A percentile compares a stretch with the other conserved stretches of the same genome.
Evolutionary conservation across 1,140 invertebrate species (phyloP).

Genomic region (Nasonia longicornis): DNA sequence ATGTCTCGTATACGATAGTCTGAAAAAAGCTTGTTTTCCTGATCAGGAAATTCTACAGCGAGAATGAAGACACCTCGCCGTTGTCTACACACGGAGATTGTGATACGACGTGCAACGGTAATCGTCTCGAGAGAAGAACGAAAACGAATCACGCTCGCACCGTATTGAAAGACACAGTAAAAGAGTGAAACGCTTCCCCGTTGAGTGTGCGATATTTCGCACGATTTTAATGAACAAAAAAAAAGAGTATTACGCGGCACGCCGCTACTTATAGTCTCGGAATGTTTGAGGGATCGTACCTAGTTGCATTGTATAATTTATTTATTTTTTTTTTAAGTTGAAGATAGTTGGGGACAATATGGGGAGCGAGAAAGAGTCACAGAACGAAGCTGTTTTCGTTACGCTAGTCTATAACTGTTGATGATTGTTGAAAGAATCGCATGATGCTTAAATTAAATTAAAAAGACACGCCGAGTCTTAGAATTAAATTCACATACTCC

Average conservation of each 20-base stretch:
- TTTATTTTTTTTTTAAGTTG: neutral
- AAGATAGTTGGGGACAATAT: neutral
- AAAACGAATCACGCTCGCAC: conserved; percentile 26
- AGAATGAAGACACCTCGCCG: conserved; percentile 58
- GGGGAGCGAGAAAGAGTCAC: neutral
- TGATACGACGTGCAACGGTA: conserved; percentile 8
- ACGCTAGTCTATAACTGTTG: conserved; percentile 18
- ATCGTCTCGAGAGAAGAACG: conserved; percentile 43
- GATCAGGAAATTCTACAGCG: conserved; percentile 64
- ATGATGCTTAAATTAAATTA: neutral
- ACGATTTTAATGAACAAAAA: neutral
- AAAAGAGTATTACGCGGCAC: conserved; percentile 13
- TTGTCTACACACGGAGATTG: conserved; percentile 48
- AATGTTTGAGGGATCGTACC: neutral
- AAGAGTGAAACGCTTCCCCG: neutral
- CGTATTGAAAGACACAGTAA: neutral
- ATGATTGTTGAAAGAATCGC: conserved; percentile 25
- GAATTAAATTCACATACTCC: neutral
- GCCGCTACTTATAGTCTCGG: conserved; percentile 9
- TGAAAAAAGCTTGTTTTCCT: conserved; percentile 60
- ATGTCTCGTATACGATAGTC: conserved; percentile 33
- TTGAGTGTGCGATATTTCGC: conserved; percentile 6
- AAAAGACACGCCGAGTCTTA: neutral
- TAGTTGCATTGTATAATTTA: neutral
- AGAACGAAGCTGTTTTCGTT: conserved; percentile 5